These are phyloP conservation scores for Actinernus sp. DNA, from an alignment of 92 coral and sea anemone genomes.

Conservation along the genomic window DNA sequence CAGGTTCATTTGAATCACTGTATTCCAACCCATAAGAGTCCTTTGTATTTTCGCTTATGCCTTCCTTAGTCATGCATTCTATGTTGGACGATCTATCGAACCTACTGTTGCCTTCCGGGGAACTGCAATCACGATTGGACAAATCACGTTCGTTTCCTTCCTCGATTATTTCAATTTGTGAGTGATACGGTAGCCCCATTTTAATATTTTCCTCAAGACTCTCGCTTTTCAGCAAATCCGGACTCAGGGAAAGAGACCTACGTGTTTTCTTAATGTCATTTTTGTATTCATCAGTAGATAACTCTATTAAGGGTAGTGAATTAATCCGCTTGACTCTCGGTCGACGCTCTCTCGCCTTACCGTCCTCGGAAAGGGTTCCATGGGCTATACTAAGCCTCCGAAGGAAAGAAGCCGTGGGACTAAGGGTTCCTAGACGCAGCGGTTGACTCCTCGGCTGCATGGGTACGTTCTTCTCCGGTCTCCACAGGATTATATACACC, in stretches of 20 bases:
- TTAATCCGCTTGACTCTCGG: conserved; percentile 11
- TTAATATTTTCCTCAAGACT: neutral
- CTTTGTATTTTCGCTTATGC: no score
- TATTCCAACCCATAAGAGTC: no score
- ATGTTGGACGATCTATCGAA: no score
- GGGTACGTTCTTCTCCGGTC: conserved; percentile 90
- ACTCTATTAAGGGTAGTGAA: conserved; percentile 31
- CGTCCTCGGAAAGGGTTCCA: no score
- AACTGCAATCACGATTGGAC: no score
- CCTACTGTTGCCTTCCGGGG: no score
- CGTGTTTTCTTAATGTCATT: conserved; percentile 15
- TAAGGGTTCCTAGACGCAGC: conserved; percentile 68
- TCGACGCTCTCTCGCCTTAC: no score
- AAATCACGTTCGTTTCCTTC: conserved; percentile 21
- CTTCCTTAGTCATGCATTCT: no score
- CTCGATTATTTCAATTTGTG: conserved; percentile 27
- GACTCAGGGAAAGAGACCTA: conserved; percentile 48
- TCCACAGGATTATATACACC: conserved; percentile 83
- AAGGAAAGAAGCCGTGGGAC: conserved; percentile 69
- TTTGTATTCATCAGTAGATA: neutral
- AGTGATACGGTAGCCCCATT: neutral
- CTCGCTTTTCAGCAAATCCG: conserved; percentile 20
- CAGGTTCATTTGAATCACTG: no score
- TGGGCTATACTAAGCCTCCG: conserved; percentile 64
- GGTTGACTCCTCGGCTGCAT: conserved; percentile 77